These are phyloP conservation scores for Pseudomyrmex concolor DNA, from an alignment of 1,140 invertebrate species.

Conservation along the genomic window DNA sequence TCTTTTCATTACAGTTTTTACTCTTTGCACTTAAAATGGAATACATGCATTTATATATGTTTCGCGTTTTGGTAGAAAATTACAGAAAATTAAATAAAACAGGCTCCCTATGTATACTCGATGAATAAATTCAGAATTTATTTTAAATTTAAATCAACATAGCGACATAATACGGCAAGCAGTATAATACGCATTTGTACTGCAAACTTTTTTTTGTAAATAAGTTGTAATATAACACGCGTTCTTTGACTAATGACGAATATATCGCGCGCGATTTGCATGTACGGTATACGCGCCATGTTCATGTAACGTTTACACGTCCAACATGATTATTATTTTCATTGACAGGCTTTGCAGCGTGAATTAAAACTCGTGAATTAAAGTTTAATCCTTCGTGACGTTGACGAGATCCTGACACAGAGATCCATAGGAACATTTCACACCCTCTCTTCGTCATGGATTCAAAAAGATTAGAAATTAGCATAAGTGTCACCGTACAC, in stretches of 20 bases:
- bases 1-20: no score
- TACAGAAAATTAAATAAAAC: no score
- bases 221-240: neutral
- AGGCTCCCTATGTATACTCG: no score
- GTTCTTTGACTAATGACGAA: constrained; percentile 26
- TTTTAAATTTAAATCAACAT: constrained; percentile 35
- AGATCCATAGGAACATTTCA: constrained; percentile 74
- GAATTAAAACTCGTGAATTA: constrained; percentile 68
- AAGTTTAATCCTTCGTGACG: constrained; percentile 77
- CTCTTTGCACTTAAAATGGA: no score
- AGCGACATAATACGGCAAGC: constrained; percentile 35
- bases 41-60: no score
- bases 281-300: no score
- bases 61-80: no score
- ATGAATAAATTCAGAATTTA: no score
- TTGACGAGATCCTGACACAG: constrained; percentile 78
- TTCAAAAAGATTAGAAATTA: constrained; percentile 72
- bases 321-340: constrained; percentile 68
- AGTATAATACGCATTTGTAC: no score
- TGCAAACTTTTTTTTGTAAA: no score
- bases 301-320: neutral
- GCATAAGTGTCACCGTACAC: constrained; percentile 69
- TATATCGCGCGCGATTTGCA: constrained; percentile 20
- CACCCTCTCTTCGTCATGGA: constrained; percentile 57
- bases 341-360: constrained; percentile 59